A percentile compares a stretch with the other conserved stretches of the same genome.
phyloP scores from a whole-genome alignment of 2,888 invertebrate genomes.

The Taenaris catops region DNA sequence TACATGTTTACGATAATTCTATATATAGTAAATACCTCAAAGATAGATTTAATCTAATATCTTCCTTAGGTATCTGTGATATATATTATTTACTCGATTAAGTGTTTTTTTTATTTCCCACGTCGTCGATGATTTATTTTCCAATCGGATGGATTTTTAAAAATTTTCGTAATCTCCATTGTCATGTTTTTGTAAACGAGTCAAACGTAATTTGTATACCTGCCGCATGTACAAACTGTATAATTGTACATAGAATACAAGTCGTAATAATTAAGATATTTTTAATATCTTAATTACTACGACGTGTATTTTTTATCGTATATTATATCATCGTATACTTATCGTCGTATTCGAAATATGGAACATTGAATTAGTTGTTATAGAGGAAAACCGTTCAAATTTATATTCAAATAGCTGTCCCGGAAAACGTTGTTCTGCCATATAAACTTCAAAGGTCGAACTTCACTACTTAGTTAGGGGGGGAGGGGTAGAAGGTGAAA shows the following conservation, averaged over 20 bases:
- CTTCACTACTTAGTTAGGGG: too few relatives aligned
- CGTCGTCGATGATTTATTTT: conserved; percentile 20
- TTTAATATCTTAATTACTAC: too few relatives aligned
- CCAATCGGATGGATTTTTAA: conserved; percentile 21
- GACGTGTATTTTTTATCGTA: too few relatives aligned
- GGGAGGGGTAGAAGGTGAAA: too few relatives aligned
- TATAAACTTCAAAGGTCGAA: too few relatives aligned
- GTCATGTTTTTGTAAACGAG: conserved; percentile 22
- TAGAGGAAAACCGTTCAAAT: too few relatives aligned
- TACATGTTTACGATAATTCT: conserved; percentile 40
- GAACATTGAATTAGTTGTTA: too few relatives aligned
- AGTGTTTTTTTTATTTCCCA: conserved; percentile 27
- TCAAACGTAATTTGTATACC: conserved; percentile 35
- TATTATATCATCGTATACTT: too few relatives aligned
- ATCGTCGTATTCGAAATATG: too few relatives aligned
- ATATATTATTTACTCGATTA: conserved; percentile 47
- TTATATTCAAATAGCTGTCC: too few relatives aligned
- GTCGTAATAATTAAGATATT: conserved; percentile 8
- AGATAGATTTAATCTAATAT: conserved; percentile 54
- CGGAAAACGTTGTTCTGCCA: too few relatives aligned
- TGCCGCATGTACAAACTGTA: conserved; percentile 53
- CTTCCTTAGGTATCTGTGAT: conserved; percentile 76
- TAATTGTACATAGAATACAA: conserved; percentile 44
- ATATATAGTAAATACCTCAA: conserved; percentile 59
- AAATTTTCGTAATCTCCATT: conserved; percentile 32